These are phyloP conservation scores for Bostrychus sinensis DNA, from an alignment of 2,113 vertebrate genomes.

Conservation along the genomic window DNA sequence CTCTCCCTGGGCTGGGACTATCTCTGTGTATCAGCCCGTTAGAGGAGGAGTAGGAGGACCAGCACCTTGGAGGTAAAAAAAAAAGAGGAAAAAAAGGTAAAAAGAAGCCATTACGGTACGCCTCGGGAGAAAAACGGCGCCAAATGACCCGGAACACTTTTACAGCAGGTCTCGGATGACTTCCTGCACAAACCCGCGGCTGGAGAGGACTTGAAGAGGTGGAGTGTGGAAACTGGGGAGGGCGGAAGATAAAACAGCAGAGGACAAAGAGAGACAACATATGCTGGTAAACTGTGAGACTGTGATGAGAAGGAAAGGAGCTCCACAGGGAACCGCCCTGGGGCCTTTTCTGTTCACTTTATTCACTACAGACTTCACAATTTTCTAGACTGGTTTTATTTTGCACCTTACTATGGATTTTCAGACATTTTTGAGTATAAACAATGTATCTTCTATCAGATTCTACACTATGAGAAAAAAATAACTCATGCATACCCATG, in stretches of 20 bases:
- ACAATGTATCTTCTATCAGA: too few species aligned
- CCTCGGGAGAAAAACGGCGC: slow-evolving; percentile 67
- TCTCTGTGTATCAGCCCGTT: slow-evolving; percentile 36
- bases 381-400: too few species aligned
- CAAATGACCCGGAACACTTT: slow-evolving; percentile 78
- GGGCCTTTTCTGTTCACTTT: background rate
- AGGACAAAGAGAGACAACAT: background rate
- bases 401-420: too few species aligned
- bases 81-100: slow-evolving; percentile 57
- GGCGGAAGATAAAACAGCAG: background rate
- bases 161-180: slow-evolving; percentile 71
- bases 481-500: too few species aligned
- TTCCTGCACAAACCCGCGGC: slow-evolving; percentile 69
- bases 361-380: background rate
- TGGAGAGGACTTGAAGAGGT: slow-evolving; percentile 55
- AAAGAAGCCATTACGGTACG: slow-evolving; percentile 68
- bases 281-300: background rate
- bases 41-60: slow-evolving; percentile 55
- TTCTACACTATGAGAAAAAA: too few species aligned
- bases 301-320: background rate
- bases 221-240: background rate
- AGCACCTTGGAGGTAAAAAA: slow-evolving; percentile 11
- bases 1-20: slow-evolving; percentile 41
- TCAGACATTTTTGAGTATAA: too few species aligned
- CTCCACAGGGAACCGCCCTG: slow-evolving; percentile 6